Evolutionary conservation across 2,888 invertebrate species (phyloP), one percentile per base, ranked within the genome.

Genomic region (Cremastinae sp.): DNA sequence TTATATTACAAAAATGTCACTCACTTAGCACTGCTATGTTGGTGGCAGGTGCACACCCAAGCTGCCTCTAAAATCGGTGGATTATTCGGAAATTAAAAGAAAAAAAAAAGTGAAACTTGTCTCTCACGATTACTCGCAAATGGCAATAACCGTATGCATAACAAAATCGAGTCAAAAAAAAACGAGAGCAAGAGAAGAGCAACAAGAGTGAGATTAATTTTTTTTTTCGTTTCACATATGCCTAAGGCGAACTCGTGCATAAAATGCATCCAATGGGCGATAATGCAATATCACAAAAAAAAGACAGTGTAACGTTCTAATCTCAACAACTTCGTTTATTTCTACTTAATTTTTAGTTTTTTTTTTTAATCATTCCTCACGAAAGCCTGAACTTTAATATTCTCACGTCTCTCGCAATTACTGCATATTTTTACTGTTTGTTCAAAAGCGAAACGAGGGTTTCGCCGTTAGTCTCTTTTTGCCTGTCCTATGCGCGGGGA

Each of bases 41-140:
- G 88, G 88, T 88, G 88, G 88, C 89, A 88, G 89, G 88, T 89
- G 89, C 88, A 88, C 89, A 89, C 87, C 87, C 88, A 88, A 83
- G 84, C 86, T 85, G 83, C 83, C 84, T 84, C 80, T 81, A 81
- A 76, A 82, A 81, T 78, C 80, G 78, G 74, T 80, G 80, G 78
- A 79, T 81, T 73, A 79, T 78, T 75, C 74, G 68, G 68, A 58
- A 41, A 65, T 56, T 69, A 76, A 77, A 82, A 28, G 5, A 28
- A 28, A 28, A 28, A 28, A 28, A 28, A 28, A 28, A 28, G 5
- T 28, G 28, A 28, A 8, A 65, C 20, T 76, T 2, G 28, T 54
- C 14, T 8, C 34, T 61, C 3, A 47, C 5, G 38, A 70, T 69
- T 70, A 78, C 79, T 79, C 75, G 75, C 79, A 78, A 28, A 53